These are phyloP conservation scores for Holacanthus passer DNA, from an alignment of 2,113 vertebrate species.

Conservation along the genomic window DNA sequence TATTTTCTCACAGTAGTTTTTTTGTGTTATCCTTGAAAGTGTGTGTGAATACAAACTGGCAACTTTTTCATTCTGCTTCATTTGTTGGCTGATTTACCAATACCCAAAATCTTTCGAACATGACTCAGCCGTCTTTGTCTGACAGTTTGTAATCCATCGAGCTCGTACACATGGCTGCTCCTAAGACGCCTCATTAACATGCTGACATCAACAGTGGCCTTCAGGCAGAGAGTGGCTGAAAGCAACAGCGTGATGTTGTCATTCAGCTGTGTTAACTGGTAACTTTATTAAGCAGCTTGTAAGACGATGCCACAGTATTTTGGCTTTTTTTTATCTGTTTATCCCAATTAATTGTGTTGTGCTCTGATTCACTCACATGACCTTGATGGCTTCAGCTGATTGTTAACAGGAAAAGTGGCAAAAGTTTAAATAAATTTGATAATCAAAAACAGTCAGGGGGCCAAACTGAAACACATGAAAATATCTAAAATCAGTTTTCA, in stretches of 20 bases:
- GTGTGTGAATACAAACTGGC: neutral
- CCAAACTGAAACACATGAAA: neutral
- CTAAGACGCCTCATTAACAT: constrained; percentile 48
- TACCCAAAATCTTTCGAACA: constrained; percentile 29
- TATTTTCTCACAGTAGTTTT: neutral
- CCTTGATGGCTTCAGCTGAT: neutral
- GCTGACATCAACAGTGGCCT: constrained; percentile 43
- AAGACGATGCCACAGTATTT: neutral
- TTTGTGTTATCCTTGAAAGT: neutral
- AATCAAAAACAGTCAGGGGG: neutral
- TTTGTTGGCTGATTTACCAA: constrained; percentile 24
- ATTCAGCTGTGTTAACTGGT: neutral
- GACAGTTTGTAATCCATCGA: constrained; percentile 32
- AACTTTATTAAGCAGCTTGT: constrained; percentile 14
- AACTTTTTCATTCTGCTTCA: constrained; percentile 8
- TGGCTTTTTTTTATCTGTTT: neutral
- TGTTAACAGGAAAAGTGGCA: neutral
- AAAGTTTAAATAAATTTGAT: neutral
- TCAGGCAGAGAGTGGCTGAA: constrained; percentile 23
- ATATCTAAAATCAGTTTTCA: neutral
- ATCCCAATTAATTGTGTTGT: constrained; percentile 3
- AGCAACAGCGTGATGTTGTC: constrained; percentile 2
- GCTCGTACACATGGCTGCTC: constrained; percentile 23
- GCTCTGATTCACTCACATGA: neutral
- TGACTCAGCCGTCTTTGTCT: constrained; percentile 21